Evolutionary conservation across 2,888 invertebrate species (phyloP), one percentile per base, ranked within the genome.

Genomic region (Heliconius cydno): DNA sequence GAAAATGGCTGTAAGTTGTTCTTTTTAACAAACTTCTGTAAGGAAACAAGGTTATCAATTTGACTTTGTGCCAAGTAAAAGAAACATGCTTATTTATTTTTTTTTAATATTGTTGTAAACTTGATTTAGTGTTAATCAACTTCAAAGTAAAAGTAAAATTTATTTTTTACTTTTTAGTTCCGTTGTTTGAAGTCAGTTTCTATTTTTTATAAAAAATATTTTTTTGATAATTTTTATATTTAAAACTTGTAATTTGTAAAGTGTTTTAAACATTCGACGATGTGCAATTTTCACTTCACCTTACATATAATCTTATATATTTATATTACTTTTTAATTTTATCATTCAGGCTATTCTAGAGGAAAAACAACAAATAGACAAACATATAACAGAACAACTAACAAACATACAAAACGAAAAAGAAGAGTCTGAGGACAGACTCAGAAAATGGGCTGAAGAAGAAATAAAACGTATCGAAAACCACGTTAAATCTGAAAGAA

Each of bases 381-480:
- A 85, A 9, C 87, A 89, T 0, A 63, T 92, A 25, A 52, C 85
- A 0, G 83, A 88, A 3, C 89, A 90, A 71, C 75, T 90, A 10
- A 71, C 85, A 0, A 88, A 88, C 46, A 85, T 92, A 0, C 89
- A 92, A 46, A 75, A 70, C 0, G 91, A 93, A 68, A 83, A 90
- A 10, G 78, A 34, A 25, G 81, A 84, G 63, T 71, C 81, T 0
- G 87, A 89, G 22, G 71, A 77, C 0, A 85, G 89, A 4, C 88
- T 94, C 2, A 80, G 85, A 2, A 83, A 84, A 4, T 90, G 90
- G 88, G 84, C 87, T 82, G 88, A 88, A 19, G 88, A 90, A 25
- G 90, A 92, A 80, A 84, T 87, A 2, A 84, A 85, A 77, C 84
- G 92, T 6, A 87, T 94, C n/a, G 85, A 90, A 6, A 85, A 85